Conservation (phyloP, 2,888 invertebrate genomes). For the Pachycephus smyrnensis region DNA sequence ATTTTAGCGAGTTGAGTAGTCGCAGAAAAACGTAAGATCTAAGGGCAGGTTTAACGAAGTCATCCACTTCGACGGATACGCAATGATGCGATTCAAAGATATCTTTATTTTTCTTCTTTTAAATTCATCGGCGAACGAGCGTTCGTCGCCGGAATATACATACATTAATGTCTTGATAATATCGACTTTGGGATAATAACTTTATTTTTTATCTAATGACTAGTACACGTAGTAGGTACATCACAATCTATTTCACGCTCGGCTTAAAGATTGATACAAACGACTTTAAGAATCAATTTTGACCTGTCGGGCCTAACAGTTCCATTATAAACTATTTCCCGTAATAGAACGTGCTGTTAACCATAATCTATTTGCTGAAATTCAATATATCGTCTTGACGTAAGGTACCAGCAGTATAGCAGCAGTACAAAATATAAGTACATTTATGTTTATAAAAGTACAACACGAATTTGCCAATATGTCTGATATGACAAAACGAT, state of each 20-base stretch:
- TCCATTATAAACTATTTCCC: not conserved
- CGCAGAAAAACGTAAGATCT: not conserved
- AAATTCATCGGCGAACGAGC: not conserved
- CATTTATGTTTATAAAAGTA: slow-evolving; percentile 56
- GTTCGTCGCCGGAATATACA: not conserved
- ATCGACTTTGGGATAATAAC: not conserved
- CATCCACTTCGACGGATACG: not conserved
- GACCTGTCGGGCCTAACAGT: not conserved
- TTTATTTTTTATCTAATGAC: slow-evolving; percentile 31
- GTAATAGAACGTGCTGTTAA: not conserved
- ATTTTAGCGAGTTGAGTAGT: not conserved
- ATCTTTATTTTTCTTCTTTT: not conserved
- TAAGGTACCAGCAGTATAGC: slow-evolving; percentile 23
- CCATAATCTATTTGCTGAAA: not conserved
- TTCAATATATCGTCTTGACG: not conserved
- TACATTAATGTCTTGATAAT: not conserved
- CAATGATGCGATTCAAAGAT: not conserved
- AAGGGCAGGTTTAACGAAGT: not conserved
- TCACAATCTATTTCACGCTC: slow-evolving; percentile 38
- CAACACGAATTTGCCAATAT: slow-evolving; percentile 38
- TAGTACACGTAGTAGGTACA: slow-evolving; percentile 50
- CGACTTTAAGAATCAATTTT: slow-evolving; percentile 16
- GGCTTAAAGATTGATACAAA: slow-evolving; percentile 20
- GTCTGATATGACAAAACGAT: not conserved
- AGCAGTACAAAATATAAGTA: slow-evolving; percentile 56